phyloP scores from a whole-genome alignment of 2,888 invertebrate genomes.

The Thereva nobilitata region DNA sequence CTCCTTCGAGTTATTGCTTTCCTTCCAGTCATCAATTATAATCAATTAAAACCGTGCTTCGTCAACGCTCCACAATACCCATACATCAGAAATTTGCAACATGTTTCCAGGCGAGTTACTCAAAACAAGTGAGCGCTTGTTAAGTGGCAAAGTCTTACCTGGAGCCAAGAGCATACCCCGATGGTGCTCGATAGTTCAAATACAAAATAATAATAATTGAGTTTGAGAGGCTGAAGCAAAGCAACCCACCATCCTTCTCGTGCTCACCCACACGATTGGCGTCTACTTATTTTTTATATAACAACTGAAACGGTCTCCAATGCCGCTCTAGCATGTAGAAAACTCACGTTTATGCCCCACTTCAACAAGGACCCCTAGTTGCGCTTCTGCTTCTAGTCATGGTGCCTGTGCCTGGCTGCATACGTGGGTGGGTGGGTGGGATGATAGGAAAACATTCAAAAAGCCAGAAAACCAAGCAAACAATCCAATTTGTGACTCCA shows the following conservation, averaged over 20 bases:
- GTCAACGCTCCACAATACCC: no score
- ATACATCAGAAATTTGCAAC: not conserved
- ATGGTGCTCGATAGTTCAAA: constrained; percentile 27
- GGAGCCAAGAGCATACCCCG: constrained; percentile 4
- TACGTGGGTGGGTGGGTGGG: constrained; percentile 16
- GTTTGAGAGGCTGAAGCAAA: not conserved
- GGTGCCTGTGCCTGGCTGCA: no score
- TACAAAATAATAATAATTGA: constrained; percentile 25
- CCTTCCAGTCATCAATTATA: no score
- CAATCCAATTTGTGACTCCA: constrained; percentile 33
- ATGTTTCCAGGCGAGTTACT: constrained; percentile 26
- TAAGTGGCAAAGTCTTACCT: constrained; percentile 8
- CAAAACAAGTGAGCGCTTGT: constrained; percentile 18
- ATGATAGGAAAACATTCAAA: constrained; percentile 20
- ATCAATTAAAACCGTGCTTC: no score
- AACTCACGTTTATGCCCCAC: no score
- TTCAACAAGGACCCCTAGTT: no score
- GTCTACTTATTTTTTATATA: no score
- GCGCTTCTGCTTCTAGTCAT: no score
- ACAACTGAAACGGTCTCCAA: no score
- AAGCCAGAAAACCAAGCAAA: constrained; percentile 11
- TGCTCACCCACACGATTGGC: no score
- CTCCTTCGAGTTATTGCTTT: no score
- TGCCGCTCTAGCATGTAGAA: no score
- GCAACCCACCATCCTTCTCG: constrained; percentile 12